Percentiles rank a stretch among this genome's conserved stretches.
Conservation (phyloP, 2,113 vertebrate species). For the Dermatemys mawii region DNA sequence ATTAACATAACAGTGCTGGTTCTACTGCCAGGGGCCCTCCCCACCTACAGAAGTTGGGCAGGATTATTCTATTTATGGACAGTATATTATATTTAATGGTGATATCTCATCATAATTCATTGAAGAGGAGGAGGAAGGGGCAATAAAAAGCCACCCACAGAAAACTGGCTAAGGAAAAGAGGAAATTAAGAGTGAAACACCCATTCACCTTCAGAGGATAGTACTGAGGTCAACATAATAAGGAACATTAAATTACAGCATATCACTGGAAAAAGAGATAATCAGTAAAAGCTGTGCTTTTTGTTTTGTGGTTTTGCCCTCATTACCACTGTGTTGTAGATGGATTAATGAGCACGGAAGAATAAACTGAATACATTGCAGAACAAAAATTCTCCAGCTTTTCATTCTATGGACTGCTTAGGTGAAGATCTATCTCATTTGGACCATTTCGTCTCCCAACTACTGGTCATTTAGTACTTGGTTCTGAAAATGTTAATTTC, state of each 20-base stretch:
- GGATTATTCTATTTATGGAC: neutral
- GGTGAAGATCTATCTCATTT: neutral
- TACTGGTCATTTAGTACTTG: neutral
- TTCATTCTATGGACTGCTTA: neutral
- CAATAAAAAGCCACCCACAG: neutral
- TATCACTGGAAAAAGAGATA: neutral
- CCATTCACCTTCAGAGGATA: neutral
- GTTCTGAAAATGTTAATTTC: neutral
- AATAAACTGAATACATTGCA: neutral
- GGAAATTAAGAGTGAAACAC: fast-evolving
- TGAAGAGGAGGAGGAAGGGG: neutral
- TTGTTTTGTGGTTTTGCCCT: neutral
- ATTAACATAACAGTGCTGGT: neutral
- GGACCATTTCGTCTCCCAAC: fast-evolving
- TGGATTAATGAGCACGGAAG: neutral
- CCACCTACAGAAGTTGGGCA: neutral
- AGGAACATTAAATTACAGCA: neutral
- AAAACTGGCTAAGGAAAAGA: neutral
- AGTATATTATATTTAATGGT: neutral
- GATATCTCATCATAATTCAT: neutral
- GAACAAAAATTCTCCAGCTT: neutral
- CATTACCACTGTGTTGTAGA: neutral
- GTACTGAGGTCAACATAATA: neutral
- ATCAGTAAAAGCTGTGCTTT: neutral
- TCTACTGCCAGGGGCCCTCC: neutral